Evolutionary conservation across 2,113 vertebrate species (phyloP).

Genomic region (Miniopterus natalensis): DNA sequence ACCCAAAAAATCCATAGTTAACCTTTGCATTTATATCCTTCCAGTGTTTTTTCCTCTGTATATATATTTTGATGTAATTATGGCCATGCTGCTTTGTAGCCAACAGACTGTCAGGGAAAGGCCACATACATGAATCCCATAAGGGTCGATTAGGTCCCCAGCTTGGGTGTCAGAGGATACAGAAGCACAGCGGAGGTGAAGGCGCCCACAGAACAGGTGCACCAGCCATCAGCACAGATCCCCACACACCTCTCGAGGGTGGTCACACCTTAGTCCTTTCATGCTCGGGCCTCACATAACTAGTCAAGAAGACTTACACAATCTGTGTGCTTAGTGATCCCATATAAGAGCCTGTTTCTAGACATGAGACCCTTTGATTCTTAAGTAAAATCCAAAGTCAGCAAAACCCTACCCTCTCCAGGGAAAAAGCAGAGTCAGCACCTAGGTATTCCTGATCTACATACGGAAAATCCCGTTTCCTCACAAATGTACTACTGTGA

Average conservation of each 20-base stretch:
- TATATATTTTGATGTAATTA: not conserved
- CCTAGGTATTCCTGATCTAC: not conserved
- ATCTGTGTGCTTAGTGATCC: not conserved
- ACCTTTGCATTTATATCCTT: not conserved
- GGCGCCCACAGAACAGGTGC: not conserved
- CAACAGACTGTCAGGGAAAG: not conserved
- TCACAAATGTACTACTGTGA: not conserved
- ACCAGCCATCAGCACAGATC: not conserved
- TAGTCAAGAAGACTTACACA: not conserved
- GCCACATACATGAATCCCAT: not conserved
- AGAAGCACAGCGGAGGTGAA: not conserved
- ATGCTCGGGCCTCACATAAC: not conserved
- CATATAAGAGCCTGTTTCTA: not conserved
- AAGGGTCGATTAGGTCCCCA: not conserved
- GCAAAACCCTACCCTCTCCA: not conserved
- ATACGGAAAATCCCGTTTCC: not conserved
- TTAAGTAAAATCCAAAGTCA: not conserved
- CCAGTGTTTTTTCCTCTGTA: not conserved
- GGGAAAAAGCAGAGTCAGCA: not conserved
- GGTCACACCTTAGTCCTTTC: not conserved
- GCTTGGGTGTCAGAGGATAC: not conserved
- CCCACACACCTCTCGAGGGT: not conserved
- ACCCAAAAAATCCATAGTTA: not conserved
- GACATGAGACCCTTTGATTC: not conserved
- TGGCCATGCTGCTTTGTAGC: not conserved